Evolutionary conservation across 2,888 invertebrate species (phyloP), one percentile per base, ranked within the genome.

Genomic region (Spatulosminthurus flaviceps): DNA sequence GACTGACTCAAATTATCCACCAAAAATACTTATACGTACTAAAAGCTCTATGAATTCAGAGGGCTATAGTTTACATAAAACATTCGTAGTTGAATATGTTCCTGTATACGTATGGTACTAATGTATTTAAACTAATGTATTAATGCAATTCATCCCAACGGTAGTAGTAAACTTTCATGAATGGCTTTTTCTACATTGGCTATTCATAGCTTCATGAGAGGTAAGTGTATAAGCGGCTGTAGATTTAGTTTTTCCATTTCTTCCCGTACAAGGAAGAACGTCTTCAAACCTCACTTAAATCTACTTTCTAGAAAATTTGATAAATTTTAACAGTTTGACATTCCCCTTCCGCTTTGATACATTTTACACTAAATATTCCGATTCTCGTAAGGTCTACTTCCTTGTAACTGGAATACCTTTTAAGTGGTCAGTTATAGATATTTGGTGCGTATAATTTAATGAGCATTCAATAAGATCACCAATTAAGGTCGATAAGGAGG

Each of bases 181-280:
- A 51, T 19, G n/a, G 51, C 5, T n/a, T 51, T 13, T 19, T 13
- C 41, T 4, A 19, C 2, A 19, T 19, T n/a, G n/a, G 16, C 2
- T n/a, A 51, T 51, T 19, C 51, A 51, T 51, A 51, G 51, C 19
- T 51, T 11, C 16, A 1, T 51, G 51, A 51, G 1, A 51, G 16
- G n/a, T 9, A 51, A 51, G n/a, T 2, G 16, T 51, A 19, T 16
- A 51, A 19, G 9, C 24, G 9, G 64, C 4, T 2, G 24, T 16
- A 26, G 28, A 67, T 67, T 67, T 28, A 29, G 67, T 26, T 67
- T n/a, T 29, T 28, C 67, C 26, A 67, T 67, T 26, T 67, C 67
- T 67, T 67, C n/a, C 11, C 28, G 16, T 67, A 13, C 9, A 28
- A n/a, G n/a, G n/a, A n/a, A n/a, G 19, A n/a, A 67, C 67, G 67